These are phyloP conservation scores for Geococcyx californianus DNA, from an alignment of 2,113 vertebrate species.

Conservation along the genomic window DNA sequence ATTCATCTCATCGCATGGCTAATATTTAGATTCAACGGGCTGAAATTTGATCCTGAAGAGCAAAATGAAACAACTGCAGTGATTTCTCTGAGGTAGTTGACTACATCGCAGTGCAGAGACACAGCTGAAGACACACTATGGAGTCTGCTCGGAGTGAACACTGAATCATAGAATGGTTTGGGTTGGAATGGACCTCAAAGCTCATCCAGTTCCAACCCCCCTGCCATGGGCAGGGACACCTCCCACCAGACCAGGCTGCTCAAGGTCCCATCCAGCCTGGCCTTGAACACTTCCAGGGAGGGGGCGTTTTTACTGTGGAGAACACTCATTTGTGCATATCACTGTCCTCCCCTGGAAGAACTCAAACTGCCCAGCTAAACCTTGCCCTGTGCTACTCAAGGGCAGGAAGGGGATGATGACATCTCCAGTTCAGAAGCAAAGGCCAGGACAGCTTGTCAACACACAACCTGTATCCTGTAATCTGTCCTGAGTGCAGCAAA, in stretches of 20 bases:
- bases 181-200: no score
- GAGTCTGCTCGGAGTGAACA: conserved; percentile 42
- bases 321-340: background rate
- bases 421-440: background rate
- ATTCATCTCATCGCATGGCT: background rate
- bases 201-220: no score
- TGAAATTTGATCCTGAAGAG: conserved; percentile 40
- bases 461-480: background rate
- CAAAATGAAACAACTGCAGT: conserved; percentile 20
- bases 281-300: background rate
- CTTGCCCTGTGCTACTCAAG: background rate
- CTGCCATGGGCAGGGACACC: no score
- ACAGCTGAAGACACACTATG: conserved; percentile 35
- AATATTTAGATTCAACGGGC: conserved; percentile 14
- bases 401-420: background rate
- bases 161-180: conserved; percentile 39
- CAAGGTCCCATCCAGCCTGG: no score
- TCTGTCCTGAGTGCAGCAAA: background rate
- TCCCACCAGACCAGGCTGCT: no score
- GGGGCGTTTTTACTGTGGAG: conserved; percentile 20
- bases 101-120: conserved; percentile 17
- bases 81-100: conserved; percentile 32
- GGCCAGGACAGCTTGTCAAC: background rate
- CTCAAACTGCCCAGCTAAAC: background rate
- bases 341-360: background rate